These are phyloP conservation scores for Heteropelma amictum DNA, from an alignment of 2,888 invertebrate species.

Conservation along the genomic window DNA sequence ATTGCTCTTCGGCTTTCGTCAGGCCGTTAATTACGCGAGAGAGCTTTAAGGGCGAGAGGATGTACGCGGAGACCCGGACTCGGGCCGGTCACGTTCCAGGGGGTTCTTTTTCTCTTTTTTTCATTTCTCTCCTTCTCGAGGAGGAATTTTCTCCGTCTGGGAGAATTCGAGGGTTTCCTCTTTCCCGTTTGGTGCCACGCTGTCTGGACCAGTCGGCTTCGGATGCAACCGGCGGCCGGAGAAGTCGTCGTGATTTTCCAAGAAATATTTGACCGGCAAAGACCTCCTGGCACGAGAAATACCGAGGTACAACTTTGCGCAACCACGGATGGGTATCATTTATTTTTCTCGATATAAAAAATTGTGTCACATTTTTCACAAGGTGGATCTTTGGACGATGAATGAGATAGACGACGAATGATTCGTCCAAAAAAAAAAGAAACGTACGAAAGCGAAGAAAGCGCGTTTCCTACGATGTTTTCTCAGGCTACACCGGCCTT, in stretches of 20 bases:
- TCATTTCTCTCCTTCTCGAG: background rate
- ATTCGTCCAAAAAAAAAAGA: slow-evolving; percentile 17
- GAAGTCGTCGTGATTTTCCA: background rate
- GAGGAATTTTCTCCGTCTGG: slow-evolving; percentile 14
- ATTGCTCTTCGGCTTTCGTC: slow-evolving; percentile 71
- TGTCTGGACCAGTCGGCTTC: slow-evolving; percentile 45
- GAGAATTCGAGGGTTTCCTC: slow-evolving; percentile 37
- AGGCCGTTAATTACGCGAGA: slow-evolving; percentile 71
- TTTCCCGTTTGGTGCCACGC: slow-evolving; percentile 48
- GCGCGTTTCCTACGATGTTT: slow-evolving; percentile 65
- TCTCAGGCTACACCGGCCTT: slow-evolving; percentile 72
- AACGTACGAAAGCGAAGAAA: slow-evolving; percentile 16
- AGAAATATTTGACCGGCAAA: background rate
- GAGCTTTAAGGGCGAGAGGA: slow-evolving; percentile 12
- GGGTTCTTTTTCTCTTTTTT: slow-evolving; percentile 12
- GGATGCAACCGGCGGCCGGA: background rate
- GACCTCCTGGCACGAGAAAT: too few relatives aligned
- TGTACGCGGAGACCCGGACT: background rate
- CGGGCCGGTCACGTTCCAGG: slow-evolving; percentile 45
- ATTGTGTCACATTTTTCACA: too few relatives aligned
- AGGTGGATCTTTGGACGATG: background rate
- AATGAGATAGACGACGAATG: slow-evolving; percentile 8
- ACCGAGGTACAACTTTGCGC: too few relatives aligned
- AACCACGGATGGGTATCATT: too few relatives aligned
- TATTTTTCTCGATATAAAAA: too few relatives aligned